Base-by-base conservation (phyloP, 2,888 invertebrate species). In the Antheraea assamensis region DNA sequence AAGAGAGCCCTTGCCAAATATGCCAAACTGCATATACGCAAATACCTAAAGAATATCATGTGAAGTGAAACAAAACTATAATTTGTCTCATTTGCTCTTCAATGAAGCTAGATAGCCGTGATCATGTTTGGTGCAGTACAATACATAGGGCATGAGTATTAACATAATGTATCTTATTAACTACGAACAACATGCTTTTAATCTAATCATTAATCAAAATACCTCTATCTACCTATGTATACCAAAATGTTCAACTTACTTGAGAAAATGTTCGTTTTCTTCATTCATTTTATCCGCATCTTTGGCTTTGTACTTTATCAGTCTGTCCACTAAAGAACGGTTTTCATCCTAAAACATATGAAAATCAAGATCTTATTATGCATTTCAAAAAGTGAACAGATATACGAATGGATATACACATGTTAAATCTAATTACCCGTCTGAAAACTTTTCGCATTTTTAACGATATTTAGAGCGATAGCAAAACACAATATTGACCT, bases 241-340 rank as follows among this genome's bases (percentile, higher is more conserved):
- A 35, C 35, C n/a, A 68, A 24, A 47, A 75, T 74, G 75, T 76
- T 71, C 47, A 71, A 82, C 97, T 96, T 96, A 98, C 98, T 97
- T 98, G 81, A 98, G 92, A 88, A 98, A 97, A 88, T 97, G 97
- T 90, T 99, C 99, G 95, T 99, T 99, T 92, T 99, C 99, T 93
- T 98, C 98, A 87, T 99, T 99, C 96, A 99, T 96, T 91, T 97
- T 97, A 85, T 99, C 99, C 0, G 99, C 99, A 95, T 99, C 99
- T 92, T 97, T 97, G 72, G 98, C 97, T 93, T 99, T 99, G 88
- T 98, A 97, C 81, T 97, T 97, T 90, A 99, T 98, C 82, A 99
- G 96, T 81, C 98, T 96, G 79, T 98, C 98, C 75, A 98, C 95
- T 79, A 99, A 93, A 78, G 97, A 96, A 64, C 97, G 95, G 92